Percentiles rank a stretch among this genome's conserved stretches.
These are phyloP conservation scores for Chydorus sphaericus DNA, from an alignment of 2,888 invertebrate species.

Conservation along the genomic window DNA sequence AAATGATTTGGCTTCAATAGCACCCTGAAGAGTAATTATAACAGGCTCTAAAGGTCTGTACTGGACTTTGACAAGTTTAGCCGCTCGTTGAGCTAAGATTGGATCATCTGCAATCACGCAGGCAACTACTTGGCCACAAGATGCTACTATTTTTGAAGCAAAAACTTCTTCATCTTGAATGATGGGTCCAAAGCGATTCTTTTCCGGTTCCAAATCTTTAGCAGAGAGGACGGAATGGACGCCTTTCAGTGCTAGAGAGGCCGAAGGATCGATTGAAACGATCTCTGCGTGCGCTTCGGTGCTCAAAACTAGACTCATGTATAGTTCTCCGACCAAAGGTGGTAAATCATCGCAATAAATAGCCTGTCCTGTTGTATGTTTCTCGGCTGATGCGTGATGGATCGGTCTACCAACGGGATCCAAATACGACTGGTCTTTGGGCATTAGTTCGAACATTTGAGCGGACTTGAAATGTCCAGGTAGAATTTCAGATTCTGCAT, in stretches of 20 bases:
- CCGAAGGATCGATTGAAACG: slow-evolving; percentile 51
- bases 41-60: slow-evolving; percentile 70
- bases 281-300: slow-evolving; percentile 69
- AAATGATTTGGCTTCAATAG: slow-evolving; percentile 59
- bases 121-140: slow-evolving; percentile 62
- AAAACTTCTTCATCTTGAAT: slow-evolving; percentile 74
- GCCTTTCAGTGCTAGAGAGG: slow-evolving; percentile 57
- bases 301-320: slow-evolving; percentile 63
- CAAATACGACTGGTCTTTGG: slow-evolving; percentile 17
- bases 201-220: slow-evolving; percentile 53
- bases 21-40: slow-evolving; percentile 68
- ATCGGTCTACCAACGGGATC: slow-evolving; percentile 70
- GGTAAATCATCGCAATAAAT: slow-evolving; percentile 83
- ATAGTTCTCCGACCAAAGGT: slow-evolving; percentile 55
- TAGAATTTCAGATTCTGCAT: background rate
- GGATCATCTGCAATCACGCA: slow-evolving; percentile 65
- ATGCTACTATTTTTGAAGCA: slow-evolving; percentile 47
- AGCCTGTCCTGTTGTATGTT: slow-evolving; percentile 81
- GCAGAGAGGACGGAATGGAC: slow-evolving; percentile 64
- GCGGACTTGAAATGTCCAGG: slow-evolving; percentile 38
- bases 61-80: slow-evolving; percentile 57
- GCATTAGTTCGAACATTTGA: slow-evolving; percentile 35
- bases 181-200: slow-evolving; percentile 52
- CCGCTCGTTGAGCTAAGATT: slow-evolving; percentile 63
- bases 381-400: slow-evolving; percentile 63